Conservation (phyloP, 2,888 invertebrate genomes). For the Chydorus sphaericus region DNA sequence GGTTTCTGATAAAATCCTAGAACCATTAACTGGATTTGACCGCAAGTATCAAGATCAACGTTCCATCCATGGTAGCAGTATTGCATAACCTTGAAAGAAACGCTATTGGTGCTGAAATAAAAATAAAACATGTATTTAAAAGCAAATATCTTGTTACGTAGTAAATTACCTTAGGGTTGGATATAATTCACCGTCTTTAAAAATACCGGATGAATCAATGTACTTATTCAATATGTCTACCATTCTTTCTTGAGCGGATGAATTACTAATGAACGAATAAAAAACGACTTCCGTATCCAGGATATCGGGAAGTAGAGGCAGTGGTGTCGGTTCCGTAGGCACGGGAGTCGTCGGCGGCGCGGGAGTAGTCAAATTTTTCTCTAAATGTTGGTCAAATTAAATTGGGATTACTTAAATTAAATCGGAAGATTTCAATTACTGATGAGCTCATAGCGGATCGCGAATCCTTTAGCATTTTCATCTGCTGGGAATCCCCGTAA, state of each 20-base stretch:
- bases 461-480: background rate
- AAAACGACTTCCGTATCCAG: background rate
- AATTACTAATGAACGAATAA: background rate
- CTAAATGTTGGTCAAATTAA: background rate
- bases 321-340: background rate
- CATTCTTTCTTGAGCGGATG: background rate
- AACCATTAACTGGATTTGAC: background rate
- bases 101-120: background rate
- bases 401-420: background rate
- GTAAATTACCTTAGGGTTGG: background rate
- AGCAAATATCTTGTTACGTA: background rate
- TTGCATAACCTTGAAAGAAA: background rate
- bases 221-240: background rate
- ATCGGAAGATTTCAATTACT: background rate
- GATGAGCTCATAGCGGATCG: background rate
- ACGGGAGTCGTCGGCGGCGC: background rate
- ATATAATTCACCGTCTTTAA: background rate
- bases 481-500: too few relatives aligned
- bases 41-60: background rate
- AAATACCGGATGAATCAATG: background rate
- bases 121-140: background rate
- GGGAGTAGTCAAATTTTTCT: background rate
- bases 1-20: background rate
- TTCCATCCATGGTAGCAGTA: slow-evolving; percentile 9
- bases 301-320: background rate